Percentiles rank a stretch among this genome's conserved stretches.
phyloP scores from a whole-genome alignment of 2,797 vertebrate genomes.

The Eleutherodactylus coqui region DNA sequence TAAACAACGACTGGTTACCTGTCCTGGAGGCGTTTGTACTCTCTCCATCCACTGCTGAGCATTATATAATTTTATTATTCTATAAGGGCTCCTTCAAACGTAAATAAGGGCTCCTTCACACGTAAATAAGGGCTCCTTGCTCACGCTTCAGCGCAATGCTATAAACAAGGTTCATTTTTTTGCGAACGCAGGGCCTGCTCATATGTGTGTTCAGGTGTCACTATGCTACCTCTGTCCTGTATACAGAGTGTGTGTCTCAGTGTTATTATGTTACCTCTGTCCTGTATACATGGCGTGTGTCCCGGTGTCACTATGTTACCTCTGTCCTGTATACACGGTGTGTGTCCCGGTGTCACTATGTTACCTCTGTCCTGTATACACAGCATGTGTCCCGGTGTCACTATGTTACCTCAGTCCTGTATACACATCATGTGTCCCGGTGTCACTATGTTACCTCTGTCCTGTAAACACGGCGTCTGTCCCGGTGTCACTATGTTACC shows the following conservation, averaged over 20 bases:
- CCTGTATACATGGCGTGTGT: not conserved
- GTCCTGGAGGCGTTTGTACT: no score
- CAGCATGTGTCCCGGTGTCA: not conserved
- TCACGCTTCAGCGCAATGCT: no score
- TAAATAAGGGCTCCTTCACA: no score
- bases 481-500: not conserved
- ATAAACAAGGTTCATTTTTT: no score
- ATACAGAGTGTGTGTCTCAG: not conserved
- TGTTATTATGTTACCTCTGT: not conserved
- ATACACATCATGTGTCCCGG: not conserved
- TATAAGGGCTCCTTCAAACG: no score
- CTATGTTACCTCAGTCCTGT: no score
- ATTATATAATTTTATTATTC: no score
- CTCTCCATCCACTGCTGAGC: no score
- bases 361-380: no score
- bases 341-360: no score
- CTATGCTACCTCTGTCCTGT: not conserved
- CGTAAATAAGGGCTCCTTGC: no score
- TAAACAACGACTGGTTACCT: slow-evolving; percentile 38
- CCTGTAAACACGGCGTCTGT: not conserved
- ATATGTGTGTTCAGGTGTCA: not conserved
- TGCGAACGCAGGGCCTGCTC: no score
- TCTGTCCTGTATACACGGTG: not conserved
- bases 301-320: not conserved
- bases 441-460: not conserved